Evolutionary conservation across 2,888 invertebrate species (phyloP).

Genomic region (Galeopsomyia nigrocyanea): DNA sequence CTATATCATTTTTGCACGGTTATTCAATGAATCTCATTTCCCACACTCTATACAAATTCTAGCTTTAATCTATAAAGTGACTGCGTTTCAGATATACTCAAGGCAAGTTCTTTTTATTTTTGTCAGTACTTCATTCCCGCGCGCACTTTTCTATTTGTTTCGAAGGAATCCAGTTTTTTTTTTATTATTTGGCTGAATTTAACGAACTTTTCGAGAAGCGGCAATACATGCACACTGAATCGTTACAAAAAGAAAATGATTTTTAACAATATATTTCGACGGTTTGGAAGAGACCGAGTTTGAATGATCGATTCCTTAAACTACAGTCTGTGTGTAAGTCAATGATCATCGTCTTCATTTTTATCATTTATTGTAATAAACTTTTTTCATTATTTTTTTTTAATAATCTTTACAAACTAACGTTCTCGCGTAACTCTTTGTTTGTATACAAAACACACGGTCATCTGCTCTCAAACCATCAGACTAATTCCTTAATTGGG

Average conservation of each 20-base stretch:
- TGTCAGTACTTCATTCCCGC: background rate
- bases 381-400: constrained; percentile 41
- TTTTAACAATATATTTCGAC: constrained; percentile 46
- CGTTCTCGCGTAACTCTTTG: constrained; percentile 42
- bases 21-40: constrained; percentile 14
- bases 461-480: constrained; percentile 52
- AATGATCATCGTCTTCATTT: constrained; percentile 52
- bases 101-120: constrained; percentile 40
- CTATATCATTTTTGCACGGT: constrained; percentile 55
- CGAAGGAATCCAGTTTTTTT: too few species aligned
- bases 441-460: constrained; percentile 53
- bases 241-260: too few species aligned
- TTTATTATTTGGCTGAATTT: too few species aligned
- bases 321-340: constrained; percentile 65
- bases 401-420: constrained; percentile 44
- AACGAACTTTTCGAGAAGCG: too few species aligned
- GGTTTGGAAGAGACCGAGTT: constrained; percentile 59
- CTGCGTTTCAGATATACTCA: constrained; percentile 40
- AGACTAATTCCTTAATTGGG: constrained; percentile 38
- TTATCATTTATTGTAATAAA: constrained; percentile 33
- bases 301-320: constrained; percentile 62
- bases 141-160: too few species aligned
- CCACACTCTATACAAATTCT: constrained; percentile 26
- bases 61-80: constrained; percentile 41
- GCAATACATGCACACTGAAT: too few species aligned